Evolutionary conservation across 2,888 invertebrate species (phyloP).

Genomic region (Latheticus oryzae): DNA sequence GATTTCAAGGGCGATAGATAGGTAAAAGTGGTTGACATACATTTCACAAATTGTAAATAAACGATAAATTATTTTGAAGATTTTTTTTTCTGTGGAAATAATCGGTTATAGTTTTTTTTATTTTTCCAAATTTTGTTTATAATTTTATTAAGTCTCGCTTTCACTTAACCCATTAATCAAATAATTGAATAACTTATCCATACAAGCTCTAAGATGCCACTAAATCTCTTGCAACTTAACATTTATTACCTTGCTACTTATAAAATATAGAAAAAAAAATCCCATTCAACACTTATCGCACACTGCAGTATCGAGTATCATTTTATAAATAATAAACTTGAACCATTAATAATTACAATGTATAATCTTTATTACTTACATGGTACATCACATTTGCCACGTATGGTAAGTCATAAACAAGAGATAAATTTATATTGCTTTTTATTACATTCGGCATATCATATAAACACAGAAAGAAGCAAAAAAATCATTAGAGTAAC

Average conservation of each 20-base stretch:
- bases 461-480: conserved; percentile 19
- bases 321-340: conserved; percentile 41
- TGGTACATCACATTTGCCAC: conserved; percentile 36
- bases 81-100: too few relatives aligned
- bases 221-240: conserved; percentile 33
- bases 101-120: too few relatives aligned
- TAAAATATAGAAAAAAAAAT: conserved; percentile 31
- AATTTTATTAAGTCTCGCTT: too few relatives aligned
- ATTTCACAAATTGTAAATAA: too few relatives aligned
- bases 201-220: conserved; percentile 22
- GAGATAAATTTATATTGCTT: conserved; percentile 42
- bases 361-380: conserved; percentile 44
- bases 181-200: too few relatives aligned
- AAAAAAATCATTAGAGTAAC: too few relatives aligned
- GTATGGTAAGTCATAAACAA: conserved; percentile 40
- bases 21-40: too few relatives aligned
- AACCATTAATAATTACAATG: conserved; percentile 42
- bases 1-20: too few relatives aligned
- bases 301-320: conserved; percentile 32
- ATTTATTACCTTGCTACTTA: conserved; percentile 31
- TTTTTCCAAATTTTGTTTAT: too few relatives aligned
- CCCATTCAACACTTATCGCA: conserved; percentile 29
- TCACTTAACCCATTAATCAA: too few relatives aligned
- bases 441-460: conserved; percentile 27
- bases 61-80: too few relatives aligned